Evolutionary conservation across 2,797 vertebrate species (phyloP).

Genomic region (Alectoris magna): DNA sequence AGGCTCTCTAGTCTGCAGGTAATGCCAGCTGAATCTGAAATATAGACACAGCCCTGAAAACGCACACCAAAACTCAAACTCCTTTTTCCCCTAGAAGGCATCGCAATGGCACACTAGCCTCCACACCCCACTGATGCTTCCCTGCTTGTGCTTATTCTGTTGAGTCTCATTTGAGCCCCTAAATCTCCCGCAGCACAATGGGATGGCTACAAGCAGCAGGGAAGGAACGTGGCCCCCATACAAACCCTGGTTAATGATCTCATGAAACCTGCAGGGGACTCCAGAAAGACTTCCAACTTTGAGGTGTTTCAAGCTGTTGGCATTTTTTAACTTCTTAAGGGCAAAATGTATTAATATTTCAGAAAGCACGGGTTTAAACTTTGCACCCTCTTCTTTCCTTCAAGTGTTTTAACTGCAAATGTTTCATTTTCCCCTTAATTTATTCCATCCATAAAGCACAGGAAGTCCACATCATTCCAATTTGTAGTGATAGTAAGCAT

Average conservation of each 20-base stretch:
- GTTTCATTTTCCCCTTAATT: not conserved
- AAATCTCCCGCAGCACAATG: not conserved
- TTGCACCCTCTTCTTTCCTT: not conserved
- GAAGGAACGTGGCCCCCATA: fast-evolving
- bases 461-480: not conserved
- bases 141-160: not conserved
- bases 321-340: not conserved
- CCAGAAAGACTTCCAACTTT: not conserved
- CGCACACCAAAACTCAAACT: not conserved
- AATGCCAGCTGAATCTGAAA: not conserved
- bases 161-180: not conserved
- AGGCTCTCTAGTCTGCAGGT: not conserved
- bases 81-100: not conserved
- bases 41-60: not conserved
- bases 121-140: not conserved
- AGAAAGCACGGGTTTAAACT: not conserved
- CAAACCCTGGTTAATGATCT: not conserved
- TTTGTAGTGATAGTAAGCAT: not conserved
- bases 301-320: not conserved
- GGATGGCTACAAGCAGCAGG: not conserved
- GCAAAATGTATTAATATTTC: not conserved
- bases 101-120: not conserved
- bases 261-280: not conserved
- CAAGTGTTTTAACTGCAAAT: not conserved
- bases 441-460: fast-evolving